Evolutionary conservation across 2,888 invertebrate genomes (phyloP).

Genomic region (Ichneumon xanthorius): DNA sequence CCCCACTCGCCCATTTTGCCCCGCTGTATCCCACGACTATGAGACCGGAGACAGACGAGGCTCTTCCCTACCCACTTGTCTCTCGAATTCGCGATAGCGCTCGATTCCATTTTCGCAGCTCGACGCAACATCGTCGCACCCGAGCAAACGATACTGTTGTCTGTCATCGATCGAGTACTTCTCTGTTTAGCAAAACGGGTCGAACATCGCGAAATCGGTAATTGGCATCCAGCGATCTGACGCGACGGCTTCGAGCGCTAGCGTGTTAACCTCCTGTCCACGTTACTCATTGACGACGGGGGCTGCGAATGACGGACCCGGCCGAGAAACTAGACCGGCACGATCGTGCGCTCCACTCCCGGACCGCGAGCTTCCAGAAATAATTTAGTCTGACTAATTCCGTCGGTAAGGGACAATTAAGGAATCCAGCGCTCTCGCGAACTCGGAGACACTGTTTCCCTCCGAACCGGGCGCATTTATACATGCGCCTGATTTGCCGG

Average conservation of each 20-base stretch:
- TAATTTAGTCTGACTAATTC: constrained; percentile 53
- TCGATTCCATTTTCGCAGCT: too few species aligned
- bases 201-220: constrained; percentile 3
- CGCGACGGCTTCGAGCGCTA: background rate
- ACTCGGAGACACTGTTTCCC: background rate
- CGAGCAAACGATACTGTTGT: background rate
- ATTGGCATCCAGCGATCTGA: constrained; percentile 52
- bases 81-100: too few species aligned
- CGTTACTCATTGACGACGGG: constrained; percentile 36
- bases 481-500: too few species aligned
- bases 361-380: constrained; percentile 14
- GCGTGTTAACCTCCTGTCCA: background rate
- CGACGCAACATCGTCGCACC: too few species aligned
- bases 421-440: background rate
- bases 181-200: background rate
- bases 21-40: too few species aligned
- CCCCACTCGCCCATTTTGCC: too few species aligned
- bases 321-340: constrained; percentile 16
- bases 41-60: too few species aligned
- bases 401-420: background rate
- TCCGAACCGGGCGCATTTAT: background rate
- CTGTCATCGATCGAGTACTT: background rate
- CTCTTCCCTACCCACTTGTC: too few species aligned
- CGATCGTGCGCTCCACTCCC: background rate
- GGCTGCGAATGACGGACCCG: constrained; percentile 22